Percentiles rank a stretch among this genome's conserved stretches.
Evolutionary conservation across 2,797 vertebrate species (phyloP).

Genomic region (Todus mexicanus): DNA sequence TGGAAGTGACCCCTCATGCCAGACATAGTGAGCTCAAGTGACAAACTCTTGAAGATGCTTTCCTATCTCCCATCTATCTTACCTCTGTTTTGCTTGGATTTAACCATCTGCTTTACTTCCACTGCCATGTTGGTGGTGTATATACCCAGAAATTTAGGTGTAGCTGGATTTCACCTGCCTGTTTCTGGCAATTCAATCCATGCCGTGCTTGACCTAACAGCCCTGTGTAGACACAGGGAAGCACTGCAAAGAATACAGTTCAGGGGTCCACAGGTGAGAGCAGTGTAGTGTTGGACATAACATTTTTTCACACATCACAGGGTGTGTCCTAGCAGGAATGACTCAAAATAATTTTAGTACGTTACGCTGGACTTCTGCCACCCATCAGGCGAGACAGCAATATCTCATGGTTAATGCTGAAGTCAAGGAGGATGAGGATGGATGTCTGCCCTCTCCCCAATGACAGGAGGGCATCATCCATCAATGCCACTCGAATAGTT

Average conservation of each 20-base stretch:
- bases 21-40: neutral
- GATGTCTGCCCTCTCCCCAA: conserved; percentile 1
- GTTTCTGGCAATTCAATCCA: neutral
- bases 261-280: neutral
- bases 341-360: conserved; percentile 3
- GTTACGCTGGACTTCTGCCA: conserved; percentile 30
- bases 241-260: neutral
- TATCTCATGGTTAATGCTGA: conserved; percentile 44
- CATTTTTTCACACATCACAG: neutral
- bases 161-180: neutral
- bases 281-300: neutral
- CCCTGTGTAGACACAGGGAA: neutral
- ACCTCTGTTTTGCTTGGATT: neutral
- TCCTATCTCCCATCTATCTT: neutral
- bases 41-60: neutral
- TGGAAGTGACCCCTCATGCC: neutral
- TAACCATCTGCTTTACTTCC: neutral
- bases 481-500: neutral
- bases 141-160: neutral
- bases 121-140: neutral
- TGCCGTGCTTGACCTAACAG: neutral
- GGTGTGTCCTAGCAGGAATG: neutral
- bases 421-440: conserved; percentile 49
- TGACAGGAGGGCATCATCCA: neutral
- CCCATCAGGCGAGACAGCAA: neutral